These are phyloP conservation scores for Pyralis farinalis DNA, from an alignment of 2,888 invertebrate genomes.

Conservation along the genomic window DNA sequence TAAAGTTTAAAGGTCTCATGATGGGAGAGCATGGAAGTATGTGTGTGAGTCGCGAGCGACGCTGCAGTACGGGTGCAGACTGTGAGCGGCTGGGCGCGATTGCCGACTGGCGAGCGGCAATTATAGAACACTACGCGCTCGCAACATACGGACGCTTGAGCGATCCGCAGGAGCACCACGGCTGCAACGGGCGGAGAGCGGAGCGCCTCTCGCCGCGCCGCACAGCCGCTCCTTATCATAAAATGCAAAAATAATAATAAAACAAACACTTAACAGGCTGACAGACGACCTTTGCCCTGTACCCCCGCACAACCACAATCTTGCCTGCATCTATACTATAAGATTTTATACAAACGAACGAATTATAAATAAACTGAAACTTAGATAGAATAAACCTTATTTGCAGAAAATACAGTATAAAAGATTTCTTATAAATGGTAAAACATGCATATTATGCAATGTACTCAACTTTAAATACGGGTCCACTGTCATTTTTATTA, in stretches of 20 bases:
- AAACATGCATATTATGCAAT: too few relatives aligned
- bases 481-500: too few relatives aligned
- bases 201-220: slow-evolving; percentile 2
- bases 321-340: too few relatives aligned
- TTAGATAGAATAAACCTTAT: too few relatives aligned
- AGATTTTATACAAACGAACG: too few relatives aligned
- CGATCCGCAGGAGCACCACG: slow-evolving; percentile 1
- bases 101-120: slow-evolving; percentile 28
- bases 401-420: too few relatives aligned
- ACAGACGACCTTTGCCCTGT: background rate
- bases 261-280: background rate
- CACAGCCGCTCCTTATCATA: background rate
- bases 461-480: too few relatives aligned
- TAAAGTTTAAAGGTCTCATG: slow-evolving; percentile 35
- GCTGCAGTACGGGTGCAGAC: slow-evolving; percentile 11
- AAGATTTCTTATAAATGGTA: too few relatives aligned
- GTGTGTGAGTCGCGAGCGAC: slow-evolving; percentile 11
- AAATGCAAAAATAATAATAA: slow-evolving; percentile 1
- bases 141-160: slow-evolving; percentile 12
- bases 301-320: too few relatives aligned
- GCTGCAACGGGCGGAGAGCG: slow-evolving; percentile 1
- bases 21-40: slow-evolving; percentile 1
- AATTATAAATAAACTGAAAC: too few relatives aligned
- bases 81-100: slow-evolving; percentile 26
- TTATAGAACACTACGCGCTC: slow-evolving; percentile 9